Conservation (phyloP, 2,888 invertebrate genomes). For the Hypolimnas misippus region DNA sequence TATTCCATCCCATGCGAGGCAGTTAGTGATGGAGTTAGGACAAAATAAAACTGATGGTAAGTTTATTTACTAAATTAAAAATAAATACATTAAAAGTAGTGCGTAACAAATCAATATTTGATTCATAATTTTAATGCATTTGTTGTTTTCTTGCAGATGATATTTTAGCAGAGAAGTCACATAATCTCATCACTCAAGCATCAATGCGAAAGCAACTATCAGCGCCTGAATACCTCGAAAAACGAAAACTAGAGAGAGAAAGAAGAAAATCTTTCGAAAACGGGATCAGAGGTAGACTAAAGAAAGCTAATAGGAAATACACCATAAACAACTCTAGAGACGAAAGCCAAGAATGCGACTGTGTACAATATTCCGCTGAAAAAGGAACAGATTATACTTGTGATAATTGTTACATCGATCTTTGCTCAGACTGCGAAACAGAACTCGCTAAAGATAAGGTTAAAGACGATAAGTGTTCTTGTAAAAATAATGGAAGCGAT, state of each 20-base stretch:
- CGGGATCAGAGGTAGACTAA: conserved; percentile 83
- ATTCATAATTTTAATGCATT: background rate
- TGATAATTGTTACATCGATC: conserved; percentile 72
- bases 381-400: conserved; percentile 77
- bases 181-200: conserved; percentile 78
- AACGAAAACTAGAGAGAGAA: conserved; percentile 89
- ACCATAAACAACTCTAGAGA: conserved; percentile 62
- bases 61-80: conserved; percentile 28
- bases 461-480: conserved; percentile 61
- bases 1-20: conserved; percentile 97
- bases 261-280: conserved; percentile 86
- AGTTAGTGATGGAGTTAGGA: conserved; percentile 94
- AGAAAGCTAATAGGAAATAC: conserved; percentile 82
- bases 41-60: conserved; percentile 89
- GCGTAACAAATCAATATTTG: background rate
- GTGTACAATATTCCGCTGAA: conserved; percentile 67
- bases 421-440: conserved; percentile 75
- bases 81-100: background rate
- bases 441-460: conserved; percentile 63
- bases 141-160: conserved; percentile 78
- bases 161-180: conserved; percentile 85
- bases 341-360: conserved; percentile 66
- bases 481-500: conserved; percentile 53
- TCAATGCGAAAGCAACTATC: conserved; percentile 90
- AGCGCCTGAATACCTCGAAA: conserved; percentile 95